Conservation (phyloP, 2,797 vertebrate species). For the Helostoma temminkii region DNA sequence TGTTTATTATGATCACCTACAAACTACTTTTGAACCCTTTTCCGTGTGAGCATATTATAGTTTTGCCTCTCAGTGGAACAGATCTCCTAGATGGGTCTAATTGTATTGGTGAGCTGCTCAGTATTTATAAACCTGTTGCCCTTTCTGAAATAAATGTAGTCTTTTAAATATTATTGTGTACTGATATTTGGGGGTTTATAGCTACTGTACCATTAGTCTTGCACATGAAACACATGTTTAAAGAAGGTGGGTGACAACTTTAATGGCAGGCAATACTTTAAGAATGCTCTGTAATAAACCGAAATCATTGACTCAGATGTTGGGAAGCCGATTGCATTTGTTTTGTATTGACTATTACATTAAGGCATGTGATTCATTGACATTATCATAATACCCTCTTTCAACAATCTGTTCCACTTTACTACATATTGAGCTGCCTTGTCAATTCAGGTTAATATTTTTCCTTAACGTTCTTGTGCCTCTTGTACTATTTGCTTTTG, state of each 20-base stretch:
- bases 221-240: neutral
- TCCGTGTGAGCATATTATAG: slow-evolving; percentile 7
- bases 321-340: neutral
- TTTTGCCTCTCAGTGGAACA: slow-evolving; percentile 38
- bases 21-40: slow-evolving; percentile 32
- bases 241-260: neutral
- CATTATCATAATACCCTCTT: too few relatives aligned
- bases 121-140: slow-evolving; percentile 76
- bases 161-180: slow-evolving; percentile 53
- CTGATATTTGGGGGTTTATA: slow-evolving; percentile 15
- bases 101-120: slow-evolving; percentile 62
- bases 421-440: slow-evolving; percentile 23
- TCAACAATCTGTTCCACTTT: neutral
- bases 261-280: neutral
- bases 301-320: neutral
- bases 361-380: slow-evolving; percentile 6
- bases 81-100: slow-evolving; percentile 18
- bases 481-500: too few relatives aligned
- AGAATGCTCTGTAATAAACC: slow-evolving; percentile 20
- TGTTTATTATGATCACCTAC: slow-evolving; percentile 8
- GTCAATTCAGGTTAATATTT: too few relatives aligned
- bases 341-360: neutral
- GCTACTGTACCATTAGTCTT: neutral
- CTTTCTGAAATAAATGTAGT: slow-evolving; percentile 75
- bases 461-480: too few relatives aligned